phyloP scores from a whole-genome alignment of 1,140 invertebrate species.

The Ceratina calcarata region DNA sequence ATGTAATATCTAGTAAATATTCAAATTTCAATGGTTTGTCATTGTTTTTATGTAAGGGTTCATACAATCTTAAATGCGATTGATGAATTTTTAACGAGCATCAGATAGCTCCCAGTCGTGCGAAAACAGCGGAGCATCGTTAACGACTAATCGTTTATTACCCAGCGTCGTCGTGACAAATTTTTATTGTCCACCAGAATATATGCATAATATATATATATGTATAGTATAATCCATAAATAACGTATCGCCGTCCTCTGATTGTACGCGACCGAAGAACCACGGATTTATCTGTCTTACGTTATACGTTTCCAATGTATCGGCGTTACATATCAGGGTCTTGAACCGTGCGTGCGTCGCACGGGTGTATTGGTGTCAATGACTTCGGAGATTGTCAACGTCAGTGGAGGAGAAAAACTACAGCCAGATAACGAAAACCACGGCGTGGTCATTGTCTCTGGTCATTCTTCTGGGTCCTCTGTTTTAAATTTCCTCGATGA shows the following conservation, averaged over 20 bases:
- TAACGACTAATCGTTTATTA: conserved; percentile 30
- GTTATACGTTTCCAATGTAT: conserved; percentile 56
- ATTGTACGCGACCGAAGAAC: not conserved
- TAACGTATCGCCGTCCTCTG: too few relatives aligned
- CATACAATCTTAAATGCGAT: too few relatives aligned
- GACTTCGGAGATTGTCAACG: conserved; percentile 59
- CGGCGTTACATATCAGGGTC: conserved; percentile 60
- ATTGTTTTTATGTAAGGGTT: too few relatives aligned
- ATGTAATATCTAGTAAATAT: too few relatives aligned
- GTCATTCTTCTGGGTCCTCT: not conserved
- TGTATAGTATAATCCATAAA: too few relatives aligned
- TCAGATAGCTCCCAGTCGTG: not conserved
- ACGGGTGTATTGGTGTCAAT: conserved; percentile 64
- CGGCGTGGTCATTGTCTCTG: conserved; percentile 9
- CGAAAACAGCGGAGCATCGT: conserved; percentile 21
- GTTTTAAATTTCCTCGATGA: not conserved
- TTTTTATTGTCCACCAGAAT: conserved; percentile 39
- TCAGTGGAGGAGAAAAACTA: conserved; percentile 29
- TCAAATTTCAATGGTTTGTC: too few relatives aligned
- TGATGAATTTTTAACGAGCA: conserved; percentile 1
- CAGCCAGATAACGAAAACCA: conserved; percentile 30
- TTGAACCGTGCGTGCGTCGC: conserved; percentile 56
- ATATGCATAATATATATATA: too few relatives aligned
- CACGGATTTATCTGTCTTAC: conserved; percentile 45
- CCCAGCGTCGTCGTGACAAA: conserved; percentile 37